These are phyloP conservation scores for Caenorhabditis brenneri DNA, from an alignment of 1,140 invertebrate species.

Conservation along the genomic window DNA sequence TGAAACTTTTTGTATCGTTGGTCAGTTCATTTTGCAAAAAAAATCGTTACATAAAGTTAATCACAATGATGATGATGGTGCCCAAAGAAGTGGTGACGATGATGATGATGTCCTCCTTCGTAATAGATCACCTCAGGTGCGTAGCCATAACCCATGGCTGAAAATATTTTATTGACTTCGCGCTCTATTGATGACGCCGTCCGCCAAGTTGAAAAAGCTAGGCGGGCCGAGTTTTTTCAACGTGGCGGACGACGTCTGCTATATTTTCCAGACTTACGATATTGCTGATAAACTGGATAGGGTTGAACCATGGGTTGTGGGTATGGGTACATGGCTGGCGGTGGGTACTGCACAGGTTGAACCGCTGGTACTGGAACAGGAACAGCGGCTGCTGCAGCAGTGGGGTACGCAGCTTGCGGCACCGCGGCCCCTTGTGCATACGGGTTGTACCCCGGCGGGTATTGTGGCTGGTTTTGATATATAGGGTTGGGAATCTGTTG, in stretches of 20 bases:
- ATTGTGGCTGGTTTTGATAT: background rate
- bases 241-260: too few species aligned
- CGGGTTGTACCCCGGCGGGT: background rate
- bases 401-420: too few species aligned
- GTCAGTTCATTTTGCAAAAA: too few species aligned
- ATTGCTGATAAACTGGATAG: slow-evolving; percentile 16
- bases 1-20: too few species aligned
- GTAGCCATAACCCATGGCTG: slow-evolving; percentile 22
- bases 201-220: too few species aligned
- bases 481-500: too few species aligned
- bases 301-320: background rate
- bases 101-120: slow-evolving; percentile 5
- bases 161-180: background rate
- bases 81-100: background rate
- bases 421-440: too few species aligned
- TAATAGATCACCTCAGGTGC: background rate
- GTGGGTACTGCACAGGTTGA: background rate
- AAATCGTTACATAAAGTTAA: background rate
- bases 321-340: background rate
- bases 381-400: background rate
- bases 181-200: background rate
- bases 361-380: background rate
- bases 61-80: slow-evolving; percentile 25
- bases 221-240: too few species aligned
- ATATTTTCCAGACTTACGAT: too few species aligned